These are phyloP conservation scores for Peromyscus attwateri DNA, from an alignment of 2,797 vertebrate species.

Conservation along the genomic window DNA sequence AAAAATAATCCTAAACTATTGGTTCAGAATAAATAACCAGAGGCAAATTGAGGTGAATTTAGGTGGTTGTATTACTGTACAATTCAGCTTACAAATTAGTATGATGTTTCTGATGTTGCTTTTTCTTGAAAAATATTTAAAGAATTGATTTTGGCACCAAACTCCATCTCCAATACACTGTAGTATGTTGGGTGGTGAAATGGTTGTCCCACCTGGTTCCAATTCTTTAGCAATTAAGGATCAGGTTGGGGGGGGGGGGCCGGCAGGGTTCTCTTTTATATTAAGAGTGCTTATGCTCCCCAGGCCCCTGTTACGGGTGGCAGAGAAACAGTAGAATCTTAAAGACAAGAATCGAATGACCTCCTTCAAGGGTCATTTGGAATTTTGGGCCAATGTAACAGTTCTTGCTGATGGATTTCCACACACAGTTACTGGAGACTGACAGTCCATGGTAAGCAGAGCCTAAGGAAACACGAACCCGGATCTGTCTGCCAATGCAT, in stretches of 20 bases:
- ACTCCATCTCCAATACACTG: constrained; percentile 39
- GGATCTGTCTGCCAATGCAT: constrained; percentile 81
- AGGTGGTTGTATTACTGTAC: background rate
- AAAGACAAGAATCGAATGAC: constrained; percentile 65
- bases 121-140: constrained; percentile 62
- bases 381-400: constrained; percentile 62
- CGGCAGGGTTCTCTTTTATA: background rate
- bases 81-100: constrained; percentile 48
- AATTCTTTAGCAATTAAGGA: constrained; percentile 39
- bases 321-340: background rate
- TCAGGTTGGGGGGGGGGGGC: background rate
- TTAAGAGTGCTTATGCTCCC: constrained; percentile 1
- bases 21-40: constrained; percentile 16
- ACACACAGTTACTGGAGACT: constrained; percentile 77
- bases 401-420: constrained; percentile 77
- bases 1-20: constrained; percentile 59
- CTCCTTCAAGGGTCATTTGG: constrained; percentile 68
- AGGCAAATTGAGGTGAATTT: constrained; percentile 48
- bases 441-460: constrained; percentile 74
- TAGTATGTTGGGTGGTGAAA: constrained; percentile 52
- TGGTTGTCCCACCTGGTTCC: constrained; percentile 32
- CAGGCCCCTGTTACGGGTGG: background rate
- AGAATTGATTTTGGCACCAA: constrained; percentile 63
- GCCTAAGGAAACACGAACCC: constrained; percentile 78
- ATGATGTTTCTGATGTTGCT: constrained; percentile 38